These are phyloP conservation scores for Microctenopoma stevenorrisi DNA, from an alignment of 2,797 vertebrate species.

Conservation along the genomic window DNA sequence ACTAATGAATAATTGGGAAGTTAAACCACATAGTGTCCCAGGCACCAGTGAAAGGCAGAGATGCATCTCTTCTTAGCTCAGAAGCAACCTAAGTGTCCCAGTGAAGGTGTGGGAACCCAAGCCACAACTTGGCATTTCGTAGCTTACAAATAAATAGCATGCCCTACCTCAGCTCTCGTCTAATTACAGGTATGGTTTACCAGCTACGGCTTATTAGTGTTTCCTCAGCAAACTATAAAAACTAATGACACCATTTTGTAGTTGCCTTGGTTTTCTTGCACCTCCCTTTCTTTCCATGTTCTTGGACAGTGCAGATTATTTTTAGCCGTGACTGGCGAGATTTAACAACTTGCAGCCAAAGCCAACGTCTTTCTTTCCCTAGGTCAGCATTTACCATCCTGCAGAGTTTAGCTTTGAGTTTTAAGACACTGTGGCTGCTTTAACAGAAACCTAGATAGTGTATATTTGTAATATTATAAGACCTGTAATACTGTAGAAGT, in stretches of 20 bases:
- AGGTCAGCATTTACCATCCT: slow-evolving; percentile 71
- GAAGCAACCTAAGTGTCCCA: slow-evolving; percentile 48
- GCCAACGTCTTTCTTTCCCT: slow-evolving; percentile 65
- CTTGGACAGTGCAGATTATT: slow-evolving; percentile 72
- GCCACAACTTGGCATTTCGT: slow-evolving; percentile 63
- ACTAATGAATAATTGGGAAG: slow-evolving; percentile 13
- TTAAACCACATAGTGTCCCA: slow-evolving; percentile 9
- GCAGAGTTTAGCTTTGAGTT: slow-evolving; percentile 47
- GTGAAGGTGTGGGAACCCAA: slow-evolving; percentile 69
- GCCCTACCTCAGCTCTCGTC: slow-evolving; percentile 67
- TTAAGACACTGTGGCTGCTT: slow-evolving; percentile 49
- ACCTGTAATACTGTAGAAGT: slow-evolving; percentile 1
- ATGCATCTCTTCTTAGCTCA: slow-evolving; percentile 51
- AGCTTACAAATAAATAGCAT: slow-evolving; percentile 76
- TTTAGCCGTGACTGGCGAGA: slow-evolving; percentile 71
- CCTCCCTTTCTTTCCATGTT: slow-evolving; percentile 75
- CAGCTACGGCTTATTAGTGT: slow-evolving; percentile 75
- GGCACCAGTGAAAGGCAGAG: slow-evolving; percentile 32
- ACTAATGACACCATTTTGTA: slow-evolving; percentile 78
- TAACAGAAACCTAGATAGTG: slow-evolving; percentile 33
- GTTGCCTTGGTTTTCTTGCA: slow-evolving; percentile 65
- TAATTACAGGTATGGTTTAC: slow-evolving; percentile 81
- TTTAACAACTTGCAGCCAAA: slow-evolving; percentile 69
- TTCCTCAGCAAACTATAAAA: slow-evolving; percentile 80
- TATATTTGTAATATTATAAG: slow-evolving; percentile 31